Evolutionary conservation across 2,888 invertebrate species (phyloP), one percentile per base, ranked within the genome.

Genomic region (Brassicogethes aeneus): DNA sequence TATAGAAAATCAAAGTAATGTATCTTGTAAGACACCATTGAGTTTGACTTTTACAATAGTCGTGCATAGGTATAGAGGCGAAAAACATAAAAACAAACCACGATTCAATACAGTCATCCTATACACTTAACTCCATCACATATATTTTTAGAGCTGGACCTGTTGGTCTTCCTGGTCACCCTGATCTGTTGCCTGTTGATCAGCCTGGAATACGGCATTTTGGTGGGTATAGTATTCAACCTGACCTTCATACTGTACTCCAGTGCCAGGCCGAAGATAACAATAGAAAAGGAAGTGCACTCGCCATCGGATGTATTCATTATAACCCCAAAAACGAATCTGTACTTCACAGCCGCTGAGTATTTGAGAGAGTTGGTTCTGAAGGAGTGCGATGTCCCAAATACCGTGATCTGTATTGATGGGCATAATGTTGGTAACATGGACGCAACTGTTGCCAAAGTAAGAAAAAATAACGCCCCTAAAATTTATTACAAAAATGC

Each of bases 341-440:
- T 90, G 37, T 72, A 80, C 41, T 90, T 86, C 69, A 84, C 89
- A n/a, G 82, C 87, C 2, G 85, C 87, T 1, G 88, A 88, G 69
- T 81, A 77, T 69, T 71, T 90, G 54, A 66, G 76, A 35, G 69
- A 71, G 44, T 56, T 56, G 13, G 62, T 76, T 38, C 64, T 74
- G 42, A 59, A 58, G 14, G 55, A 58, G 15, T 62, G 63, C 38
- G 46, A 47, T 30, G 47, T 54, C 10, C 50, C 44, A 17, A 47
- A 46, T 5, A 46, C 53, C 7, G 51, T 57, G 14, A 63, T 73
- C 15, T 57, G 71, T 33, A 55, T 74, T 8, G 68, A 76, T 54
- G 73, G 79, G n/a, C 66, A 66, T 46, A 73, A 73, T 50, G 68
- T 80, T 17, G 68, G 66, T 39, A 71, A 70, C 49, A 75, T 79